Evolutionary conservation across 2,888 invertebrate genomes (phyloP).

Genomic region (Aelia acuminata): DNA sequence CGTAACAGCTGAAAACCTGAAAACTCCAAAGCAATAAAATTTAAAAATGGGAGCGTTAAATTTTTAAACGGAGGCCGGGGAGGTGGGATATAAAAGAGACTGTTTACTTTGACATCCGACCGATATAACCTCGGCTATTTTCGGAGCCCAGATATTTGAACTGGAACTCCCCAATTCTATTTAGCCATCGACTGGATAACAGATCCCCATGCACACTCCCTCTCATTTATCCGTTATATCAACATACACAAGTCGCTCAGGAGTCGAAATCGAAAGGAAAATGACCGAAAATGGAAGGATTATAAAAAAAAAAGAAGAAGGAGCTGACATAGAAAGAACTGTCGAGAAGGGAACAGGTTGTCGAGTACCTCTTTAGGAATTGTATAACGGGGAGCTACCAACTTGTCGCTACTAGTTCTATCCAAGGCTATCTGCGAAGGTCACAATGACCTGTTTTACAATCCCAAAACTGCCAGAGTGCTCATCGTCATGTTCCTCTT

Average conservation of each 20-base stretch:
- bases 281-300: background rate
- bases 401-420: background rate
- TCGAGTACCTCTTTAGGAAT: background rate
- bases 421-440: background rate
- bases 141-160: slow-evolving; percentile 16
- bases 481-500: too few species aligned
- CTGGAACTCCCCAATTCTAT: slow-evolving; percentile 13
- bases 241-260: background rate
- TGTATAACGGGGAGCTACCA: background rate
- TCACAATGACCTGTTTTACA: background rate
- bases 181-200: background rate
- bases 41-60: background rate
- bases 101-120: slow-evolving; percentile 42
- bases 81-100: slow-evolving; percentile 1
- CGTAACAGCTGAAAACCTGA: background rate
- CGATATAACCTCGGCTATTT: slow-evolving; percentile 37
- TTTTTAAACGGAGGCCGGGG: background rate
- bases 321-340: background rate
- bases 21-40: background rate
- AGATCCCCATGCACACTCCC: background rate
- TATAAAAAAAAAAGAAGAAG: background rate
- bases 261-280: background rate
- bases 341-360: background rate
- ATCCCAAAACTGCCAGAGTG: too few species aligned
- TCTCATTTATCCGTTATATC: background rate